A percentile compares a stretch with the other conserved stretches of the same genome.
These are phyloP conservation scores for Drosophila auraria DNA, from an alignment of 1,140 invertebrate genomes.

Conservation along the genomic window DNA sequence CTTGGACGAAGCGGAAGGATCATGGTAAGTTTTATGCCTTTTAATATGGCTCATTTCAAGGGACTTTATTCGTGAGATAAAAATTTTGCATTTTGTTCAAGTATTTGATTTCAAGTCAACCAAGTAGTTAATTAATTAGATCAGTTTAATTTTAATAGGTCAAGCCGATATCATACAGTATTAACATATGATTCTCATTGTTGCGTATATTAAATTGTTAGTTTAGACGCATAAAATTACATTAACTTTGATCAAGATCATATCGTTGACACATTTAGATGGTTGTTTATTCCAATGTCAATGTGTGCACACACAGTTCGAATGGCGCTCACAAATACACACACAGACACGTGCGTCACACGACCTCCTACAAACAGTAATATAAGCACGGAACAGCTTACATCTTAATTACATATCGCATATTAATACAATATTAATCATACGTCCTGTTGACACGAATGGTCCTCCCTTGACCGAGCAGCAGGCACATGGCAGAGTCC, in stretches of 20 bases:
- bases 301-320: constrained; percentile 21
- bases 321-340: not conserved
- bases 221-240: constrained; percentile 21
- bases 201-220: constrained; percentile 21
- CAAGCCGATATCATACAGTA: not conserved
- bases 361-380: constrained; percentile 33
- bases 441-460: constrained; percentile 80
- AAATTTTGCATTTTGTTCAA: no score
- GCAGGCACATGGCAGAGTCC: constrained; percentile 54
- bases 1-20: no score
- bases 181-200: no score
- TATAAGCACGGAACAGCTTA: constrained; percentile 70
- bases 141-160: not conserved
- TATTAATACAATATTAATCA: constrained; percentile 84
- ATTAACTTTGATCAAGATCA: constrained; percentile 26
- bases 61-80: no score
- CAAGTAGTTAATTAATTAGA: not conserved
- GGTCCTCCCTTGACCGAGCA: constrained; percentile 30
- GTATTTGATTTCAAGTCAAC: not conserved
- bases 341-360: constrained; percentile 1
- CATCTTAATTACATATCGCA: constrained; percentile 83
- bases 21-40: no score
- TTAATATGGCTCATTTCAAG: no score
- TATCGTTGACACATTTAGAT: constrained; percentile 33
- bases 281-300: constrained; percentile 39